A percentile compares a stretch with the other conserved stretches of the same genome.
Evolutionary conservation across 2,113 vertebrate genomes (phyloP).

Genomic region (Brachyhypopomus gauderio): DNA sequence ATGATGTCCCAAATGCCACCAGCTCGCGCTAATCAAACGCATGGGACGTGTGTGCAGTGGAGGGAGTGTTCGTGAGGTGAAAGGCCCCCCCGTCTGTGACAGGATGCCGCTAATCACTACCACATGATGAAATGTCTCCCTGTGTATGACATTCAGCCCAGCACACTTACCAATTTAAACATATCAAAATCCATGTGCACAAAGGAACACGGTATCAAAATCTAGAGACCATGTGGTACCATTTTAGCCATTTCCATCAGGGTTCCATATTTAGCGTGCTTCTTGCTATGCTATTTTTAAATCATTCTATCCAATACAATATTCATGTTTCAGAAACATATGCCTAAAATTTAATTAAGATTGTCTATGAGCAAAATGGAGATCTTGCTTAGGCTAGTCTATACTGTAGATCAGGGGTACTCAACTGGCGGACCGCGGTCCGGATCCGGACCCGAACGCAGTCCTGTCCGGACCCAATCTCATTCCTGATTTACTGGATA

Average conservation of each 20-base stretch:
- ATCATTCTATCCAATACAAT: background rate
- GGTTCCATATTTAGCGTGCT: background rate
- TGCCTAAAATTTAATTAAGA: constrained; percentile 17
- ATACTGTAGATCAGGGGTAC: no score
- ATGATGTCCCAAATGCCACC: constrained; percentile 32
- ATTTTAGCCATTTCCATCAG: background rate
- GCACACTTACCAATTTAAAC: constrained; percentile 61
- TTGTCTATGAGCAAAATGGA: background rate
- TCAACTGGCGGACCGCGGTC: no score
- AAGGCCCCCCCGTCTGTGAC: constrained; percentile 43
- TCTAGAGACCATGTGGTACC: background rate
- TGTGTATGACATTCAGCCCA: constrained; percentile 48
- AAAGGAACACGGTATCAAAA: constrained; percentile 41
- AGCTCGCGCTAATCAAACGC: constrained; percentile 41
- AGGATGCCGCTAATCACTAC: constrained; percentile 55
- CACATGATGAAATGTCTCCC: constrained; percentile 66
- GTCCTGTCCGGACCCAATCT: no score
- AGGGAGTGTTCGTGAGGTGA: constrained; percentile 29
- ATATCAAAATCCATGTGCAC: constrained; percentile 55
- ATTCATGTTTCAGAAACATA: background rate
- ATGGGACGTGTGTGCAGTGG: background rate
- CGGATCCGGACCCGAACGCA: no score
- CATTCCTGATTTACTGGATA: no score
- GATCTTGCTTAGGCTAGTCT: background rate
- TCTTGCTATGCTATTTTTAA: background rate